Conservation (phyloP, 2,888 invertebrate species). For the Papilio demoleus region DNA sequence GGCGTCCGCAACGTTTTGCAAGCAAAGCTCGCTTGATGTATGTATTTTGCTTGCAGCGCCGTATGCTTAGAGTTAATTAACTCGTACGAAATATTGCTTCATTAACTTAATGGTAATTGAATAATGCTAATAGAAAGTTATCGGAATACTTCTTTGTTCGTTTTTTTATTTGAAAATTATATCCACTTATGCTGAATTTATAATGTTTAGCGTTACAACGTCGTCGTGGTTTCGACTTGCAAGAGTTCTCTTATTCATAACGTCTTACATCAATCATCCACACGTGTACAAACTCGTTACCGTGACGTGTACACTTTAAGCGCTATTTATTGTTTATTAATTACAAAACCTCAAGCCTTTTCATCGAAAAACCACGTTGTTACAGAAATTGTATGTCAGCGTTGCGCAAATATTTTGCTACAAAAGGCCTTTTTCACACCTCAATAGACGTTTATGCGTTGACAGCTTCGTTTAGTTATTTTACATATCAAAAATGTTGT, state of each 20-base stretch:
- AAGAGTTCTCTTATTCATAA: constrained; percentile 20
- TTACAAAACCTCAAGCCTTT: constrained; percentile 27
- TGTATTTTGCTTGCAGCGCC: constrained; percentile 39
- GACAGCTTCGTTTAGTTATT: constrained; percentile 27
- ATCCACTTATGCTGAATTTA: not conserved
- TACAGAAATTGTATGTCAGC: constrained; percentile 11
- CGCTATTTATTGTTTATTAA: constrained; percentile 33
- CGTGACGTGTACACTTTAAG: constrained; percentile 17
- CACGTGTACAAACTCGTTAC: constrained; percentile 8
- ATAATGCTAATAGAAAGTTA: too few relatives aligned
- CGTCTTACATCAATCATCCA: constrained; percentile 30
- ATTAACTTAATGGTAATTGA: too few relatives aligned
- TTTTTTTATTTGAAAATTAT: not conserved
- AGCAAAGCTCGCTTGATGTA: constrained; percentile 37
- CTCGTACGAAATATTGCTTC: constrained; percentile 28
- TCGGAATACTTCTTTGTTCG: not conserved
- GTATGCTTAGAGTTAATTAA: constrained; percentile 43
- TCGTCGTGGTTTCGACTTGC: constrained; percentile 3
- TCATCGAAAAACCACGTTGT: constrained; percentile 26
- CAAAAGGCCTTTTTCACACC: constrained; percentile 22
- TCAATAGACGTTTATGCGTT: constrained; percentile 6
- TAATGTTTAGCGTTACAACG: not conserved
- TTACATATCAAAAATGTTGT: too few relatives aligned
- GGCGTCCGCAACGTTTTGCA: constrained; percentile 31
- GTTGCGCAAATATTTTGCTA: constrained; percentile 33